Evolutionary conservation across 2,888 invertebrate genomes (phyloP), one percentile per base, ranked within the genome.

Genomic region (Acleris laterana): DNA sequence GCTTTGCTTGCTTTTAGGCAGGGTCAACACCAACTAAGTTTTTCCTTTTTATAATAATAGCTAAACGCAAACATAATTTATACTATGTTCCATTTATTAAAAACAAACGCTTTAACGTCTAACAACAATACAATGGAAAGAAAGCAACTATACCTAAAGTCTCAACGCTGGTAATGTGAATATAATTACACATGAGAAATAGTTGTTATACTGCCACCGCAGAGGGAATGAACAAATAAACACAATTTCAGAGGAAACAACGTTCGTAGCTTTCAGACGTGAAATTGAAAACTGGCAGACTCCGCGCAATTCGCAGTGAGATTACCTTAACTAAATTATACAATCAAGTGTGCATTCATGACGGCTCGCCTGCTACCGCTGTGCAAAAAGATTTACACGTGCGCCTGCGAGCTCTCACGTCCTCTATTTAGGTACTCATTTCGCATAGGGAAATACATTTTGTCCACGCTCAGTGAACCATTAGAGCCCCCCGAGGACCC

Each of bases 251-350:
- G 71, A 70, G 82, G 82, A 84, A 83, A 83, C 82, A 81, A 79
- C 78, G 80, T 74, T 81, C 76, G 75, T 75, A 75, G 81, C 77
- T 78, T 82, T 78, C 80, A 81, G 79, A 83, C 81, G 77, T 77
- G 78, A 79, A 86, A 84, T 84, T 84, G 85, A 83, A 85, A 84
- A 85, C 83, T 78, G 81, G 78, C 80, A 75, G 79, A 76, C 73
- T 79, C 77, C 75, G 76, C 75, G 81, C 80, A 70, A 78, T 80
- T 82, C 80, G 77, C 74, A 76, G 76, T 71, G 77, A 82, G 82
- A 88, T 85, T 85, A 85, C 80, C 82, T 80, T 82, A 83, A 88
- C 85, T 71, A 80, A 83, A 85, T 87, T 88, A 87, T 82, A 83
- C 83, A 87, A 88, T 88, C 85, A 85, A 81, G 80, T 76, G 80